These are phyloP conservation scores for Nannobrachium achirus DNA, from an alignment of 2,113 vertebrate species.

Conservation along the genomic window DNA sequence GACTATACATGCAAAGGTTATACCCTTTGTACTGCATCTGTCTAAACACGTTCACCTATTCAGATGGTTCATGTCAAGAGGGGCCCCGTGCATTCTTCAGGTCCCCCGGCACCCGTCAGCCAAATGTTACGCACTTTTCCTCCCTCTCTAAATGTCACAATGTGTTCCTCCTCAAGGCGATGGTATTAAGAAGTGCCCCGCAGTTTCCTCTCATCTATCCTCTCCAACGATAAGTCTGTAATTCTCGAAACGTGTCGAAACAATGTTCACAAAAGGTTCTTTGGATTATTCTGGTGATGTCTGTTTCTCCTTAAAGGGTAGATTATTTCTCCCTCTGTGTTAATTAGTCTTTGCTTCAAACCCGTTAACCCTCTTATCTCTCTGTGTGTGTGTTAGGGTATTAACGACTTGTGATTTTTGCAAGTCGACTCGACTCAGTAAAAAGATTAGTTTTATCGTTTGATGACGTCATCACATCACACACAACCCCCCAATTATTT, in stretches of 20 bases:
- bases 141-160: constrained; percentile 7
- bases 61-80: not conserved
- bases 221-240: not conserved
- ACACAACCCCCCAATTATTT: no score
- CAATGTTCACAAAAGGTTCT: not conserved
- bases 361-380: constrained; percentile 9
- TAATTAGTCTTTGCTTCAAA: not conserved
- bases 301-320: not conserved
- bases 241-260: not conserved
- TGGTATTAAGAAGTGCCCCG: not conserved
- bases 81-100: constrained; percentile 1
- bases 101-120: constrained; percentile 11
- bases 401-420: no score
- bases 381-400: no score
- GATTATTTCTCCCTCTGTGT: not conserved
- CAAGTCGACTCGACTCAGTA: no score
- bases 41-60: constrained; percentile 36
- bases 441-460: no score
- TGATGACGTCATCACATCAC: no score
- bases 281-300: not conserved
- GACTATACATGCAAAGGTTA: constrained; percentile 21
- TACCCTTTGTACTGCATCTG: constrained; percentile 27
- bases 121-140: not conserved
- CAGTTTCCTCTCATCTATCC: not conserved
- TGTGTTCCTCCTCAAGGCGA: constrained; percentile 4